Evolutionary conservation across 2,797 vertebrate genomes (phyloP).

Genomic region (Pempheris klunzingeri): DNA sequence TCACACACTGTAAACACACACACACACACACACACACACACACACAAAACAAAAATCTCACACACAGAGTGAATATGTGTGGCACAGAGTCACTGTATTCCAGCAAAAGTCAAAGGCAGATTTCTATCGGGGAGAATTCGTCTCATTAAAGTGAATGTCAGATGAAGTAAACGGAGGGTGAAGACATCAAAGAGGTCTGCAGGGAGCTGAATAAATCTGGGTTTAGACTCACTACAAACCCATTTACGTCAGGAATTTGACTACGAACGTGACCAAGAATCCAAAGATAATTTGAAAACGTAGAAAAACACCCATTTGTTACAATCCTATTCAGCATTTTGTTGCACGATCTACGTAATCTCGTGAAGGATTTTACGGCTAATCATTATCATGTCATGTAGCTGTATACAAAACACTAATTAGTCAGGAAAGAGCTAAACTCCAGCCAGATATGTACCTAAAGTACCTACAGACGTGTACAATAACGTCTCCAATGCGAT

Average conservation of each 20-base stretch:
- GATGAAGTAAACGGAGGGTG: slow-evolving; percentile 68
- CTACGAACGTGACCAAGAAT: slow-evolving; percentile 4
- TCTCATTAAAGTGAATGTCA: slow-evolving; percentile 74
- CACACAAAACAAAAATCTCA: slow-evolving; percentile 34
- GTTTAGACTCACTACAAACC: slow-evolving; percentile 60
- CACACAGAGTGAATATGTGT: slow-evolving; percentile 47
- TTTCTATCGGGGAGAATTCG: slow-evolving; percentile 58
- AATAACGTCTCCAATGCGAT: neutral
- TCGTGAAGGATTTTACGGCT: neutral
- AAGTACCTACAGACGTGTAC: neutral
- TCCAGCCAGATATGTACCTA: neutral
- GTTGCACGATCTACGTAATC: neutral
- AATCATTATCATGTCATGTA: neutral
- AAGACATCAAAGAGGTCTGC: slow-evolving; percentile 70
- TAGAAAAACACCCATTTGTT: neutral
- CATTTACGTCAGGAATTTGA: slow-evolving; percentile 46
- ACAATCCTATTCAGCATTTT: neutral
- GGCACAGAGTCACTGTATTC: slow-evolving; percentile 62
- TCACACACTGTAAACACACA: slow-evolving; percentile 65
- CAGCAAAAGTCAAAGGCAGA: slow-evolving; percentile 57
- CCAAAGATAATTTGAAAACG: slow-evolving; percentile 17
- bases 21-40: slow-evolving; percentile 50
- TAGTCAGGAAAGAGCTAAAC: neutral
- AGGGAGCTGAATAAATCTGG: slow-evolving; percentile 59
- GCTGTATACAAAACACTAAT: neutral